Evolutionary conservation across 2,888 invertebrate genomes (phyloP).

Genomic region (Xiphydria camelus): DNA sequence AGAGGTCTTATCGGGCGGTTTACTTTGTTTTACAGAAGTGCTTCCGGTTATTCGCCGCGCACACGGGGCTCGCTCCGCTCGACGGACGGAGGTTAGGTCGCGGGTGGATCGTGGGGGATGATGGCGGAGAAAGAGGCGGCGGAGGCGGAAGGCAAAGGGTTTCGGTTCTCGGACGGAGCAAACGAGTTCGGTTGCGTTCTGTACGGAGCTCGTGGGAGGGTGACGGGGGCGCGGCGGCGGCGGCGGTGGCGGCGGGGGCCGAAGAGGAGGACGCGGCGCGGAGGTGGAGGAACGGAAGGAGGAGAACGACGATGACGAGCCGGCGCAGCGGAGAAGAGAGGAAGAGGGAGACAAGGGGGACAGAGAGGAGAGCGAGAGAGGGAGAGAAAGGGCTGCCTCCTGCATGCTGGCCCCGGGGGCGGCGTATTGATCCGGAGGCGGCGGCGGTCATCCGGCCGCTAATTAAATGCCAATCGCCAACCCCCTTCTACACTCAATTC

Average conservation of each 20-base stretch:
- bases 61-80: conserved; percentile 42
- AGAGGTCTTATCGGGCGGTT: conserved; percentile 37
- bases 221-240: conserved; percentile 19
- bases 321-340: conserved; percentile 18
- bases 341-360: conserved; percentile 20
- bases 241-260: no score
- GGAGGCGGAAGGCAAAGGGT: conserved; percentile 32
- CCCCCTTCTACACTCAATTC: conserved; percentile 46
- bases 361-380: conserved; percentile 26
- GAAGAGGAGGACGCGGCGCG: no score
- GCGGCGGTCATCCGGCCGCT: conserved; percentile 57
- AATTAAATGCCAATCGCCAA: conserved; percentile 58
- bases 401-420: conserved; percentile 55
- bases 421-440: conserved; percentile 58
- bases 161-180: conserved; percentile 31
- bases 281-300: conserved; percentile 28
- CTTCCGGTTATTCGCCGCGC: conserved; percentile 52
- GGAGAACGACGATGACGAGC: conserved; percentile 21
- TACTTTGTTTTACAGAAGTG: conserved; percentile 50
- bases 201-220: conserved; percentile 22
- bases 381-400: conserved; percentile 47
- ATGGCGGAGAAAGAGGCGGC: conserved; percentile 8
- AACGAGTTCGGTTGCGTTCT: conserved; percentile 37
- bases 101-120: conserved; percentile 6
- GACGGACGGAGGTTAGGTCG: conserved; percentile 26